phyloP scores from a whole-genome alignment of 2,113 vertebrate species.

The Ardeotis arabs region DNA sequence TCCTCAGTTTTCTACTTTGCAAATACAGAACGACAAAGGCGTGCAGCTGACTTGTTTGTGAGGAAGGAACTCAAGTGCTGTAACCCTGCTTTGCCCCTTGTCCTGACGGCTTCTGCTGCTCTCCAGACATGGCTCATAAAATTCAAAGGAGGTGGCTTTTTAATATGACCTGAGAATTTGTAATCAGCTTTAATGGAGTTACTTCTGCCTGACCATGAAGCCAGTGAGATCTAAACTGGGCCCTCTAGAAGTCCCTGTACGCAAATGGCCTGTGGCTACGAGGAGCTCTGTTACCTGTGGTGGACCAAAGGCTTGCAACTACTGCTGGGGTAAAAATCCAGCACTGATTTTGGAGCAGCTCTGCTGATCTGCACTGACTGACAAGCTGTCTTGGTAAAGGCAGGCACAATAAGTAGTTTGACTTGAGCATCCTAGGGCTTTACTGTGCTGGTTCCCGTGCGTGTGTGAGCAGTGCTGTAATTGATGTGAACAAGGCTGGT shows the following conservation, averaged over 20 bases:
- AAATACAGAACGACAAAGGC: background rate
- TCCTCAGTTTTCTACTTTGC: background rate
- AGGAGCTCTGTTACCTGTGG: background rate
- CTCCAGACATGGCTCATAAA: fast-evolving
- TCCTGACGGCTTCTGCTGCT: background rate
- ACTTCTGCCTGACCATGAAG: fast-evolving
- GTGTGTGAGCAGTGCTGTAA: background rate
- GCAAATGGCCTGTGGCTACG: too few species aligned
- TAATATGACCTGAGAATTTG: background rate
- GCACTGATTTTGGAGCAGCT: background rate
- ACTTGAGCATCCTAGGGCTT: background rate
- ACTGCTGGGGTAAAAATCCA: background rate
- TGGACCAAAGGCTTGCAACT: background rate
- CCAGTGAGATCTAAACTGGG: background rate
- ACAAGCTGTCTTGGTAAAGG: background rate
- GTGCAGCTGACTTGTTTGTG: background rate
- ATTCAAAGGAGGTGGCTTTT: background rate
- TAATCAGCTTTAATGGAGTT: background rate
- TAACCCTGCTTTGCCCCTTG: background rate
- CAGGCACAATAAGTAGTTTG: background rate
- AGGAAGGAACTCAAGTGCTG: background rate
- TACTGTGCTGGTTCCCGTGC: background rate
- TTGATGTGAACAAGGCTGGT: background rate
- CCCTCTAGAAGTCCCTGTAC: background rate
- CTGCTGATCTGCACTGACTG: background rate